Conservation (phyloP, 2,113 vertebrate species). For the Cyprinodon brontotheroides region DNA sequence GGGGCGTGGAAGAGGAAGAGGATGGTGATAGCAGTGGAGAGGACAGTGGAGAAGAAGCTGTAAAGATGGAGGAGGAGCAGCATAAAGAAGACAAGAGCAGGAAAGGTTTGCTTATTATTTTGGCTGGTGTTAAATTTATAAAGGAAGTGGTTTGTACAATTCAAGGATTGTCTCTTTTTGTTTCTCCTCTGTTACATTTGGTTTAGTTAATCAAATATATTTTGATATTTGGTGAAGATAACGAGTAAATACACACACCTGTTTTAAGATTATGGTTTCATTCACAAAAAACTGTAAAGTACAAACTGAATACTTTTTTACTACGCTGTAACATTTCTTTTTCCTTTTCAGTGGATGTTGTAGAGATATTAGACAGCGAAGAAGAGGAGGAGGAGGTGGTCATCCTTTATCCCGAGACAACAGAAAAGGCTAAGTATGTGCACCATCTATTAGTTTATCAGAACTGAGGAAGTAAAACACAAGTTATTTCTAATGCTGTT, state of each 20-base stretch:
- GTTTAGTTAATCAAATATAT: background rate
- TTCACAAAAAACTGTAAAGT: too few relatives aligned
- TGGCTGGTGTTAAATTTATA: background rate
- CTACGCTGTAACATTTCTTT: background rate
- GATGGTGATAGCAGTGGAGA: conserved; percentile 72
- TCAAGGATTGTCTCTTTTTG: too few relatives aligned
- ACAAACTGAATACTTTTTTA: too few relatives aligned
- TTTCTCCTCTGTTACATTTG: background rate
- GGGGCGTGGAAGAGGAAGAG: conserved; percentile 87
- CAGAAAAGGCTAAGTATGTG: conserved; percentile 78
- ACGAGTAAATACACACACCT: too few relatives aligned
- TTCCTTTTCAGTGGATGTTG: conserved; percentile 78
- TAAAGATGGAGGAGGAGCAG: conserved; percentile 28
- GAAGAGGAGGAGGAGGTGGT: conserved; percentile 96
- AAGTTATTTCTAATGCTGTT: background rate
- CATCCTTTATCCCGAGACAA: conserved; percentile 83
- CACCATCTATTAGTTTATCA: background rate
- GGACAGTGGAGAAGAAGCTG: conserved; percentile 43
- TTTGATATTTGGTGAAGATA: background rate
- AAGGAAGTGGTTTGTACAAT: background rate
- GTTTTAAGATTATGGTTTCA: too few relatives aligned
- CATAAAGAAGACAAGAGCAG: conserved; percentile 43
- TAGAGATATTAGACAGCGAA: conserved; percentile 92
- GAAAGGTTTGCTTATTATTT: conserved; percentile 17
- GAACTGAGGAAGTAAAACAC: background rate